phyloP scores from a whole-genome alignment of 1,140 invertebrate species.

The Agrilus planipennis region DNA sequence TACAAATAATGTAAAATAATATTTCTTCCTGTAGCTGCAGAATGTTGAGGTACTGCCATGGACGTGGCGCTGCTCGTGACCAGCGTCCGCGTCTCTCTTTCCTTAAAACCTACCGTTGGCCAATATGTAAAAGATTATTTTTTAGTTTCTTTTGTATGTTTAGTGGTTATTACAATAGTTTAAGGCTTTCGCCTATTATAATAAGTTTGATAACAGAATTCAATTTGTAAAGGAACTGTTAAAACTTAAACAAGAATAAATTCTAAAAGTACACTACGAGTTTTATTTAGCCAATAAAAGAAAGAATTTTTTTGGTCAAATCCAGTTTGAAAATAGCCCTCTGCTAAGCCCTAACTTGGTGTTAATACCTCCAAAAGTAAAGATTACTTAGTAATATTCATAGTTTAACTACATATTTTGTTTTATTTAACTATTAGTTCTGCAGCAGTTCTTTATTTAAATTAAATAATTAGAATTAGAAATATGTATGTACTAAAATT shows the following conservation, averaged over 20 bases:
- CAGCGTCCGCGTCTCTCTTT: not conserved
- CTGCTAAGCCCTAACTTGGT: no score
- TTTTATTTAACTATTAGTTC: no score
- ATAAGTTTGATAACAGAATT: conserved; percentile 13
- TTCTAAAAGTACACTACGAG: no score
- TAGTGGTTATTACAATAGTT: conserved; percentile 12
- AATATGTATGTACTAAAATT: no score
- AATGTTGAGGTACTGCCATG: conserved; percentile 8
- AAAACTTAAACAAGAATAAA: conserved; percentile 9
- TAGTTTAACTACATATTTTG: no score
- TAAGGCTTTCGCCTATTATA: conserved; percentile 7
- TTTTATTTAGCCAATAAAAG: no score
- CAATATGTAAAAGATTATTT: conserved; percentile 7
- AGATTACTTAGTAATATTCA: no score
- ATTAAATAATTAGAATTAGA: no score
- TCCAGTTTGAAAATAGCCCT: no score
- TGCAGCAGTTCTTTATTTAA: no score
- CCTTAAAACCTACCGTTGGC: not conserved
- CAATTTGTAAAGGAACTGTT: conserved; percentile 14
- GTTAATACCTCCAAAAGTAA: no score
- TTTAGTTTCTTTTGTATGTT: conserved; percentile 8
- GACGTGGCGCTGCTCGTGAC: not conserved
- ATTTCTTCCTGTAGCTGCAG: conserved; percentile 8
- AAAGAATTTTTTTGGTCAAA: no score
- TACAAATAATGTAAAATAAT: conserved; percentile 7